These are phyloP conservation scores for Machimus atricapillus DNA, from an alignment of 2,888 invertebrate species.

Conservation along the genomic window DNA sequence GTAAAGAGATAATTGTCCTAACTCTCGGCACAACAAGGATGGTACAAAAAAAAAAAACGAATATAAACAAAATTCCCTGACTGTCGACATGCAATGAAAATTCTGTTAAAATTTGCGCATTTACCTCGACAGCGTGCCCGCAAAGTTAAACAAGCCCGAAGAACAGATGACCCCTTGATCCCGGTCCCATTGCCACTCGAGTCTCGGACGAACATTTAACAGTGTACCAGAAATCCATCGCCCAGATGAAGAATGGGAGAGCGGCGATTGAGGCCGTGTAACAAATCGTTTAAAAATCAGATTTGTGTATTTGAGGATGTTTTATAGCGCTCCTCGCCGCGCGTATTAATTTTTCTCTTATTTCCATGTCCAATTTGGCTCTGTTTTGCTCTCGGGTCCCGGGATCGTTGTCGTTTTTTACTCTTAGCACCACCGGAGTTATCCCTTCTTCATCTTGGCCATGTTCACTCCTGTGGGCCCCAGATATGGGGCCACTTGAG, in stretches of 20 bases:
- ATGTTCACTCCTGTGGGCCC: constrained; percentile 33
- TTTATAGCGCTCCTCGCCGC: constrained; percentile 25
- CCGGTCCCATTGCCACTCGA: background rate
- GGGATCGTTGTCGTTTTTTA: constrained; percentile 8
- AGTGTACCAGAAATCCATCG: constrained; percentile 25
- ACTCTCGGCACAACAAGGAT: background rate
- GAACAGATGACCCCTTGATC: background rate
- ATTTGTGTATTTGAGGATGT: constrained; percentile 34
- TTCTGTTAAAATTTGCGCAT: background rate
- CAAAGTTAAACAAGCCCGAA: background rate
- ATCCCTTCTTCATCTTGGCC: constrained; percentile 29
- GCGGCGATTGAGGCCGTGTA: background rate
- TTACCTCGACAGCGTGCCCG: background rate
- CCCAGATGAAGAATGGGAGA: constrained; percentile 12
- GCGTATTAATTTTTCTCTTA: constrained; percentile 32
- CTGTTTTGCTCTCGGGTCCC: constrained; percentile 22
- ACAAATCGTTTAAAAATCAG: constrained; percentile 40
- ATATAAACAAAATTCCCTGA: background rate
- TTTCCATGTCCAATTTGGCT: constrained; percentile 40
- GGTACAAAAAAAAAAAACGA: background rate
- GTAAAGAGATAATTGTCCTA: background rate
- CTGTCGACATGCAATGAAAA: background rate
- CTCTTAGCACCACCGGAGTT: constrained; percentile 21
- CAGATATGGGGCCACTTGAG: constrained; percentile 27
- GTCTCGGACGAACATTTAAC: background rate